Evolutionary conservation across 2,888 invertebrate genomes (phyloP), one percentile per base, ranked within the genome.

Genomic region (Baccha elongata): DNA sequence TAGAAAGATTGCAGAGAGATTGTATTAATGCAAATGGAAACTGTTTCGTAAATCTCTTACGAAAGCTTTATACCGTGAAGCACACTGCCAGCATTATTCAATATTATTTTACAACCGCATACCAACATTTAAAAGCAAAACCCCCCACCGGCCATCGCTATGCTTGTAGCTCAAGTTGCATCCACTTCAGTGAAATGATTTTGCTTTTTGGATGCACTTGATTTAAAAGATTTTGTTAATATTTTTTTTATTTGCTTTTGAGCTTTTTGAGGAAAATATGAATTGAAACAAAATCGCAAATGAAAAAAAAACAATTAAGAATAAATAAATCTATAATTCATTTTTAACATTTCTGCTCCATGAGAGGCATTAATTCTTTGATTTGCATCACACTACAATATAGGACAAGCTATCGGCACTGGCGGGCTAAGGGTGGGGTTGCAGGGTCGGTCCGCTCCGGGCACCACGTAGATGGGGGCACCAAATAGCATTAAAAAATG

Each of bases 21-120:
- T 74, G 40, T 72, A 72, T 50, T 50, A 68, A 64, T 74, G 55
- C 64, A 62, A 68, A 68, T 64, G 62, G 69, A 69, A 50, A 69
- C 62, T 50, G 44, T 75, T 69, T 74, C 64, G 80, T 64, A 69
- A 80, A 80, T 80, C 80, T 74, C 64, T 69, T 74, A 64, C 64
- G 44, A 64, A 65, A 55, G 55, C 64, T 48, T 80, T 26, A 68
- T 46, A 58, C 55, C 23, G 13, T 37, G 21, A 55, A 53, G 37
- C 48, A 60, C 8, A n/a, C 21, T n/a, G 58, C 23, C 46, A 40
- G 32, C 26, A 26, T 35, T 32, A 44, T 32, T 44, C 35, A 42
- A 32, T 48, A 42, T n/a, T 53, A 35, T 11, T 58, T 15, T 40
- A 60, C 42, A 60, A 44, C 44, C 48, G 6, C 60, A 44, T 8